Evolutionary conservation across 2,888 invertebrate genomes (phyloP).

Genomic region (Callosobruchus maculatus): DNA sequence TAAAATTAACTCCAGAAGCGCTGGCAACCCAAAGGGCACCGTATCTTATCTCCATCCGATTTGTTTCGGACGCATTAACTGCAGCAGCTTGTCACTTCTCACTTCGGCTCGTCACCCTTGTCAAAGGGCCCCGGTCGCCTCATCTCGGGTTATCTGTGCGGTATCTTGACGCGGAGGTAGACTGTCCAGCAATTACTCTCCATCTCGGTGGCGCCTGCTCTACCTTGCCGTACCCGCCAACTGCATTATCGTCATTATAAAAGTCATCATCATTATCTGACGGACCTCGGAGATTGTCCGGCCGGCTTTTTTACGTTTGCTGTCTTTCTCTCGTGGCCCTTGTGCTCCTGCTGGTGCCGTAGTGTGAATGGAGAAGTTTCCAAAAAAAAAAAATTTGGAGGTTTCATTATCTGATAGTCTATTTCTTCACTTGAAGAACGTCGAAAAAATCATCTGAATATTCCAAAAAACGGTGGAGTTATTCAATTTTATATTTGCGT

Average conservation of each 20-base stretch:
- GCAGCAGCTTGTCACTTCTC: background rate
- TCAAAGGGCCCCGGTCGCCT: background rate
- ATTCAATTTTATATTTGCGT: too few species aligned
- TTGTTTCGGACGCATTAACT: background rate
- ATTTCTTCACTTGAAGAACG: too few species aligned
- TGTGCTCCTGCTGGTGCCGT: background rate
- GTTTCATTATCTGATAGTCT: too few species aligned
- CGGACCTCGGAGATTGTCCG: background rate
- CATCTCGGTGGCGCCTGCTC: constrained; percentile 46
- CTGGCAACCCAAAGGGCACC: background rate
- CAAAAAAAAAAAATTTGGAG: too few species aligned
- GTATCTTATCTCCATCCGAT: background rate
- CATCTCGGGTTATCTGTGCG: background rate
- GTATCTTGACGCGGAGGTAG: constrained; percentile 13
- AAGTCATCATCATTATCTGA: constrained; percentile 50
- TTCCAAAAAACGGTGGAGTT: too few species aligned
- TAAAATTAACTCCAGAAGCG: background rate
- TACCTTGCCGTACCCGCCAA: constrained; percentile 36
- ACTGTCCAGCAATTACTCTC: constrained; percentile 45
- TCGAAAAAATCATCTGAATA: too few species aligned
- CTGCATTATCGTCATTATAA: constrained; percentile 49
- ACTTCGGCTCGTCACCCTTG: background rate
- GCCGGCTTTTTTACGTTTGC: background rate
- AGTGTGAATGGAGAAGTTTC: background rate
- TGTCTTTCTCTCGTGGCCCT: background rate